Evolutionary conservation across 1,140 invertebrate genomes (phyloP).

Genomic region (Drosophila kikkawai): DNA sequence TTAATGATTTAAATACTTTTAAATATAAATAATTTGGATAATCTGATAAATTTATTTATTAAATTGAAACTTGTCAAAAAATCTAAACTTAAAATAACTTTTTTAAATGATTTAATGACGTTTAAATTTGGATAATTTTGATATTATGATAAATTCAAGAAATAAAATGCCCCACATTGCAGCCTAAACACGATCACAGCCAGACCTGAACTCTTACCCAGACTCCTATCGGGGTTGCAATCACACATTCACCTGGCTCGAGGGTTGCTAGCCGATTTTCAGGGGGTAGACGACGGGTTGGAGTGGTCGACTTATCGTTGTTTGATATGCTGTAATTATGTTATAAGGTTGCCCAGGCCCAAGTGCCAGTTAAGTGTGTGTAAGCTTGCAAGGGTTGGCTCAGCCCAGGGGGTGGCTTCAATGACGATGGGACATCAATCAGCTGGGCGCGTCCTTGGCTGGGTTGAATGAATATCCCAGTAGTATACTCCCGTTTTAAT

Average conservation of each 20-base stretch:
- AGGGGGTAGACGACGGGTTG: background rate
- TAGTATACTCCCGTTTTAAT: constrained; percentile 45
- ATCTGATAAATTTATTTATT: too few relatives aligned
- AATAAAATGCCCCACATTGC: background rate
- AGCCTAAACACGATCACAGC: background rate
- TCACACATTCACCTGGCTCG: constrained; percentile 11
- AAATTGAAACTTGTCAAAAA: background rate
- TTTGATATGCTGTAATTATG: constrained; percentile 81
- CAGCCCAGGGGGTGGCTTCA: constrained; percentile 18
- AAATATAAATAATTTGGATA: too few relatives aligned
- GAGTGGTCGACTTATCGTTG: constrained; percentile 54
- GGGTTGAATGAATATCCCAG: background rate
- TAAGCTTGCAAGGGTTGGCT: constrained; percentile 21
- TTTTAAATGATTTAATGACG: background rate
- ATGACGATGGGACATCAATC: constrained; percentile 55
- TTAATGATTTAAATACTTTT: background rate
- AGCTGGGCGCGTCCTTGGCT: constrained; percentile 30
- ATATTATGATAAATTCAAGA: background rate
- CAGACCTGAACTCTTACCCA: constrained; percentile 7
- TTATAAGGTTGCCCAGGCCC: constrained; percentile 69
- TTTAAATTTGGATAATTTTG: too few relatives aligned
- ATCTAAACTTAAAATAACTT: too few relatives aligned
- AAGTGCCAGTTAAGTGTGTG: constrained; percentile 69
- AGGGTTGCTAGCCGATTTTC: constrained; percentile 39
- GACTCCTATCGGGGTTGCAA: constrained; percentile 13